phyloP scores from a whole-genome alignment of 2,797 vertebrate genomes.

The Podargus strigoides region DNA sequence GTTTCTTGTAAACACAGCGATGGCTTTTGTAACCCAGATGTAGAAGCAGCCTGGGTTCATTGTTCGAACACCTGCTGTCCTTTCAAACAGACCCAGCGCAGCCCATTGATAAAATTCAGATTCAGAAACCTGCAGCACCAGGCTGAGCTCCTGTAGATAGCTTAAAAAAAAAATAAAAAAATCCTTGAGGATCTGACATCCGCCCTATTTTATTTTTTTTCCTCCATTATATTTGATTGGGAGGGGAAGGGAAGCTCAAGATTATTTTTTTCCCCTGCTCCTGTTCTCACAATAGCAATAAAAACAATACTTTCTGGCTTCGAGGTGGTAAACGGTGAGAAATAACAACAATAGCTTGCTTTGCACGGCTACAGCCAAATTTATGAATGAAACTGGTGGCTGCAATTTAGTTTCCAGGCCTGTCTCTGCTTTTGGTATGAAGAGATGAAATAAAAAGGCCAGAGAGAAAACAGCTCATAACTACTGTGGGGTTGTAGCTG shows the following conservation, averaged over 20 bases:
- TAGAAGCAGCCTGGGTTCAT: conserved; percentile 64
- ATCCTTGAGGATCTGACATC: conserved; percentile 43
- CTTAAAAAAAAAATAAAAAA: background rate
- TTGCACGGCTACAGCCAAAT: background rate
- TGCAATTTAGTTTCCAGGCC: background rate
- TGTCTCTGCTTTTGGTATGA: background rate
- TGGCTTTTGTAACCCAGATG: conserved; percentile 74
- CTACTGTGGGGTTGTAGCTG: background rate
- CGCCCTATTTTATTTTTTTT: background rate
- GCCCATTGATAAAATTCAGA: conserved; percentile 68
- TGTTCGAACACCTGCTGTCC: conserved; percentile 79
- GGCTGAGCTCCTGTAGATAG: background rate
- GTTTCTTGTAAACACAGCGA: conserved; percentile 67
- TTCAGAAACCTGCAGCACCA: conserved; percentile 1
- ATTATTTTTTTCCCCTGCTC: background rate
- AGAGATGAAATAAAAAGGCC: background rate
- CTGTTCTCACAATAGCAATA: conserved; percentile 51
- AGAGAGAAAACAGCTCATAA: background rate
- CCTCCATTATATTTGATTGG: conserved; percentile 38
- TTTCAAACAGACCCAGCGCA: conserved; percentile 24
- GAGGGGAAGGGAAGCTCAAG: conserved; percentile 35
- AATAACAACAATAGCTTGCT: conserved; percentile 14
- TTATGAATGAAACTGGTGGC: conserved; percentile 30
- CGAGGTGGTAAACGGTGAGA: conserved; percentile 23
- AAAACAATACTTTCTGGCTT: conserved; percentile 58